Evolutionary conservation across 2,888 invertebrate species (phyloP).

Genomic region (Euphydryas editha): DNA sequence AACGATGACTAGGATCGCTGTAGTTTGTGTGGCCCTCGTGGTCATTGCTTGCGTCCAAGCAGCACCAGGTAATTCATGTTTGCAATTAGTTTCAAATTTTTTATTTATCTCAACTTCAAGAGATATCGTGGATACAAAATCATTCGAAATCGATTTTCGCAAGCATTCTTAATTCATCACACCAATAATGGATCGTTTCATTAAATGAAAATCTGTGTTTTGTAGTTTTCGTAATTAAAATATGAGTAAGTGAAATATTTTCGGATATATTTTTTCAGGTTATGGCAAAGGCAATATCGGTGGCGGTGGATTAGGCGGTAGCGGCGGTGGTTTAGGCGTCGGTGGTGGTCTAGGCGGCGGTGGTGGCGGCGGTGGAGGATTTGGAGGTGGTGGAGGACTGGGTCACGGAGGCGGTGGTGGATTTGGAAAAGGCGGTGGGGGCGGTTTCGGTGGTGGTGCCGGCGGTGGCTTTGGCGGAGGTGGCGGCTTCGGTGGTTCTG

Average conservation of each 20-base stretch:
- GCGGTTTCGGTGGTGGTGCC: conserved; percentile 36
- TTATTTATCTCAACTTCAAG: too few species aligned
- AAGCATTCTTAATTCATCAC: too few species aligned
- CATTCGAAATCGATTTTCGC: too few species aligned
- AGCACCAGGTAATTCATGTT: conserved; percentile 63
- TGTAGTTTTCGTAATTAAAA: too few species aligned
- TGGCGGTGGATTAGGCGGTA: conserved; percentile 40
- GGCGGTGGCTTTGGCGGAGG: conserved; percentile 47
- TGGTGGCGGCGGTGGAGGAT: conserved; percentile 40
- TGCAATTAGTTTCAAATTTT: too few species aligned
- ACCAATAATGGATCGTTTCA: too few species aligned
- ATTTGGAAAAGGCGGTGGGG: conserved; percentile 35
- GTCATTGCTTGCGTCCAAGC: conserved; percentile 63
- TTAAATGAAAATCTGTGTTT: too few species aligned
- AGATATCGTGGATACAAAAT: too few species aligned
- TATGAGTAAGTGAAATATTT: too few species aligned
- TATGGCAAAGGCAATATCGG: conserved; percentile 22
- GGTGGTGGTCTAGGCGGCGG: conserved; percentile 39
- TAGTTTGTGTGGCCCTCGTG: conserved; percentile 63
- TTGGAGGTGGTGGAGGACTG: conserved; percentile 40
- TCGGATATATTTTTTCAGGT: background rate
- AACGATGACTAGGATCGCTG: conserved; percentile 64
- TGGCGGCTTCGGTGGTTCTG: conserved; percentile 36
- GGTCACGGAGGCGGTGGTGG: conserved; percentile 52
- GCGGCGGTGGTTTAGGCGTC: conserved; percentile 31